Evolutionary conservation across 2,113 vertebrate species (phyloP).

Genomic region (Eidolon helvum): DNA sequence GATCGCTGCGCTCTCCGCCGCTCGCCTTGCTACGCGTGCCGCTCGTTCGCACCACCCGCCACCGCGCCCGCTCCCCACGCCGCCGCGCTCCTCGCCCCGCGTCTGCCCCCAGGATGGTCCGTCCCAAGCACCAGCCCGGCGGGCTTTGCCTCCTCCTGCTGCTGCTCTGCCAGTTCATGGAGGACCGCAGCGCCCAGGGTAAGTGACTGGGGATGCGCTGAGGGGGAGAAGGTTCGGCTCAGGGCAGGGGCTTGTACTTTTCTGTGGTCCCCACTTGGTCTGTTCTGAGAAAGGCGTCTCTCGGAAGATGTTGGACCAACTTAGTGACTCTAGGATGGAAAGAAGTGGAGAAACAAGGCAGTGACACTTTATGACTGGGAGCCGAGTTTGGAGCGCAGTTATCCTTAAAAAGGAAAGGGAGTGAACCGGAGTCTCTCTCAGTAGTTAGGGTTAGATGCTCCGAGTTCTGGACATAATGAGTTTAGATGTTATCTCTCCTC

Average conservation of each 20-base stretch:
- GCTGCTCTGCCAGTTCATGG: conserved; percentile 94
- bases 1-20: conserved; percentile 79
- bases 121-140: conserved; percentile 90
- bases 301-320: conserved; percentile 26
- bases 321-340: conserved; percentile 25
- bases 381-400: conserved; percentile 14
- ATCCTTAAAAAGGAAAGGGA: conserved; percentile 44
- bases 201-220: conserved; percentile 79
- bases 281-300: neutral
- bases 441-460: conserved; percentile 63
- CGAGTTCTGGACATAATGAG: conserved; percentile 27
- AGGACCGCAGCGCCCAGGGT: conserved; percentile 97
- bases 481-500: conserved; percentile 41
- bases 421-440: neutral
- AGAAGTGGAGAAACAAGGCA: neutral
- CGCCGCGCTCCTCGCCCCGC: conserved; percentile 54
- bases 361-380: conserved; percentile 41
- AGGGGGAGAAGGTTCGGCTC: neutral
- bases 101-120: conserved; percentile 91
- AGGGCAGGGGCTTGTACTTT: conserved; percentile 30
- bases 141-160: conserved; percentile 90
- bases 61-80: conserved; percentile 55
- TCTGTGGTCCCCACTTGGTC: neutral
- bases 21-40: conserved; percentile 78
- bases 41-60: conserved; percentile 71